Base-by-base conservation (phyloP, 2,797 vertebrate species). In the Lepidocolaptes lacrymiger region DNA sequence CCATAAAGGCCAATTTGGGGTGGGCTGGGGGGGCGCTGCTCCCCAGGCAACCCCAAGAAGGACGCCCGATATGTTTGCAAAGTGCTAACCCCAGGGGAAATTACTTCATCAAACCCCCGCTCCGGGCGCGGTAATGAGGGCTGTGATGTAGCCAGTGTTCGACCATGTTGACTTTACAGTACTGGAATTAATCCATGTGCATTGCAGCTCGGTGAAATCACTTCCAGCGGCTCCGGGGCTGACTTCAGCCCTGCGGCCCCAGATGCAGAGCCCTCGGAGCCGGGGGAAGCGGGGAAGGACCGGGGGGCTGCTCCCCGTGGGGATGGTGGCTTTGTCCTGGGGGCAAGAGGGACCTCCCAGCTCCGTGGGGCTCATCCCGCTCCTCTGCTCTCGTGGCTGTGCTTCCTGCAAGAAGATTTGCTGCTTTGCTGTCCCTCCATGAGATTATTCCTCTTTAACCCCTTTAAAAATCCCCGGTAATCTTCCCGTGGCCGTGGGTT, bases 121-220 rank as follows among this genome's bases (percentile, higher is more conserved):
- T 98, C 97, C 98, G 98, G 97, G 96, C 80, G 67, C 96, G 97
- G 95, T 97, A 97, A 97, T 91, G 96, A 97, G 96, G 97, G 95
- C 92, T 96, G 89, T 95, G 95, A 97, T 97, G 96, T 94, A 97
- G 97, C 97, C 92, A 96, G 92, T 95, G 89, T 94, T 98, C 94
- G 92, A 93, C 97, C 98, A 98, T 99, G 98, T 99, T 98, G 98
- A 98, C 98, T 98, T 98, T 98, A 97, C 96, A 95, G 95, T 89
- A 95, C 97, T 99, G 98, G 98, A 98, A 98, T 96, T 92, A 98
- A 97, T 98, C 98, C 98, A 99, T 98, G 97, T 97, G 97, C 98
- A 98, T 99, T 98, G 97, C 96, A 97, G 97, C 95, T 98, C 93
- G 96, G 85, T 98, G 97, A 98, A 99, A 98, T 99, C 98, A 99